These are phyloP conservation scores for Mactra quadrangularis DNA, from an alignment of 1,140 invertebrate genomes.

Conservation along the genomic window DNA sequence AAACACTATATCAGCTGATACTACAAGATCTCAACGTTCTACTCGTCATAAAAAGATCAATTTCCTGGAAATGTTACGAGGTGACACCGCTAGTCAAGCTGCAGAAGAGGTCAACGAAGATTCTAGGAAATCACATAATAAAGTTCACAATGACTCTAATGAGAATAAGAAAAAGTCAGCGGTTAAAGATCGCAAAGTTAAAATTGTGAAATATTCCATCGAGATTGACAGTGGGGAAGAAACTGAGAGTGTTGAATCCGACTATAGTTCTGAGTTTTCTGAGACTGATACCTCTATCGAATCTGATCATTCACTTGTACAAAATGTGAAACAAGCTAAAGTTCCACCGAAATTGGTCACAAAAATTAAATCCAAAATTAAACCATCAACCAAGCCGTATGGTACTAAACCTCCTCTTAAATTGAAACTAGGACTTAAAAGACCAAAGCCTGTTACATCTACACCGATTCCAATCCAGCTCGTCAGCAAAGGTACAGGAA, in stretches of 20 bases:
- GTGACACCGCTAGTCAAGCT: conserved; percentile 65
- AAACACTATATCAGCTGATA: conserved; percentile 7
- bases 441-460: conserved; percentile 27
- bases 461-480: conserved; percentile 28
- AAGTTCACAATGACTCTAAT: not conserved
- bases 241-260: conserved; percentile 37
- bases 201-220: conserved; percentile 42
- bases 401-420: conserved; percentile 69
- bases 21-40: conserved; percentile 54
- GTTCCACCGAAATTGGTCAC: not conserved
- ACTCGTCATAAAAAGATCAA: conserved; percentile 80
- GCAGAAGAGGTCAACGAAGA: conserved; percentile 58
- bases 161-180: conserved; percentile 24
- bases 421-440: conserved; percentile 64
- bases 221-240: conserved; percentile 52
- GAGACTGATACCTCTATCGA: conserved; percentile 22
- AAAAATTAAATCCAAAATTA: conserved; percentile 45
- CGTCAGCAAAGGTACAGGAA: conserved; percentile 48
- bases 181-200: conserved; percentile 23
- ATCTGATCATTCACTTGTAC: not conserved
- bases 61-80: conserved; percentile 77
- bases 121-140: conserved; percentile 27
- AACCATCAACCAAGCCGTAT: conserved; percentile 23
- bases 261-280: conserved; percentile 30
- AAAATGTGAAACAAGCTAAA: conserved; percentile 11